phyloP scores from a whole-genome alignment of 2,888 invertebrate genomes.

The Ornithoptera alexandrae region DNA sequence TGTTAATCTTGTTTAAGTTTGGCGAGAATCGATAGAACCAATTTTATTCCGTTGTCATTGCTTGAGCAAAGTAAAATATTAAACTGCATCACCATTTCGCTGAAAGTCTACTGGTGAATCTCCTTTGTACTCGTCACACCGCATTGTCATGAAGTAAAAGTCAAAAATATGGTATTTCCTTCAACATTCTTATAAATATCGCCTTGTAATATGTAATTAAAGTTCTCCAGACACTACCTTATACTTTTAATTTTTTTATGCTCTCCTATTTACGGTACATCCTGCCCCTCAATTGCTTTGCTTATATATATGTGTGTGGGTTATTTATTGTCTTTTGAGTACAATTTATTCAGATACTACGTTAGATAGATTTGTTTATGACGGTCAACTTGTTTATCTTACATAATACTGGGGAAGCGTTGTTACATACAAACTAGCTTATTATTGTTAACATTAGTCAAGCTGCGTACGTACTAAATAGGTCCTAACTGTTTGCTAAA shows the following conservation, averaged over 20 bases:
- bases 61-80: not conserved
- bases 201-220: not conserved
- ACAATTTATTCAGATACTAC: constrained; percentile 30
- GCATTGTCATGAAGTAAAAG: not conserved
- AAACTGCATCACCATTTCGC: not conserved
- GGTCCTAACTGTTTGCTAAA: constrained; percentile 32
- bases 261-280: not conserved
- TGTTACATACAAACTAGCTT: constrained; percentile 33
- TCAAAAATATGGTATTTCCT: not conserved
- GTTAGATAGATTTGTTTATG: constrained; percentile 44
- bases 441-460: constrained; percentile 33
- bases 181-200: not conserved
- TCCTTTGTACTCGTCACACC: not conserved
- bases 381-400: constrained; percentile 45
- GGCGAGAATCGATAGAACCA: not conserved
- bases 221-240: not conserved
- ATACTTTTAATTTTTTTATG: not conserved
- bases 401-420: constrained; percentile 39
- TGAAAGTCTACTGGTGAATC: not conserved
- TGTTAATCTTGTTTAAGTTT: not conserved
- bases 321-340: constrained; percentile 6
- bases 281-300: not conserved
- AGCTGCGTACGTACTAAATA: constrained; percentile 18
- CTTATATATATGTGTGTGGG: not conserved
- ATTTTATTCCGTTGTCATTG: not conserved